Evolutionary conservation across 1,140 invertebrate genomes (phyloP), one percentile per base, ranked within the genome.

Genomic region (Papilio machaon): DNA sequence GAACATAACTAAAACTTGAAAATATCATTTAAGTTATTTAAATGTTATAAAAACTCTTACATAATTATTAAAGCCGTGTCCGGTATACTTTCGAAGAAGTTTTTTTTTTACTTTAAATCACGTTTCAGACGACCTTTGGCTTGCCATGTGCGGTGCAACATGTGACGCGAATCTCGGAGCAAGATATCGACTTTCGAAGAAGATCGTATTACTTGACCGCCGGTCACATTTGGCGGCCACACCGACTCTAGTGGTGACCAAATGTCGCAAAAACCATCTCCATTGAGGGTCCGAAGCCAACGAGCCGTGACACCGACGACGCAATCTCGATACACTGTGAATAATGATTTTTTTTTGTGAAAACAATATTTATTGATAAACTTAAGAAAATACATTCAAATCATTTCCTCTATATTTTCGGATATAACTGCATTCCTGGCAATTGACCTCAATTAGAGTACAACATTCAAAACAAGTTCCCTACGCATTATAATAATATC

Each of bases 141-240:
- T 85, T 85, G 82, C 86, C 89, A 91, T 89, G 85, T 92, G 89
- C 85, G 84, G 76, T 17, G 81, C 80, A 70, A 70, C 91, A 92
- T 91, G 83, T 91, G 90, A 85, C 84, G 81, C 81, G 88, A 94
- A 93, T 94, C 92, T 90, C 90, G 83, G 88, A 86, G 83, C 73
- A 83, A 85, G 81, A 88, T 87, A 88, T 90, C 88, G 83, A 84
- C 87, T 90, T 89, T 88, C 87, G 79, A 80, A 82, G 79, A 81
- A 82, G 85, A 81, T 94, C 90, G 82, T 83, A 82, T 94, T 93
- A 89, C 91, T 87, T 84, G 81, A 83, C 83, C 84, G 89, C 86
- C 81, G 86, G 87, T 82, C 89, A 92, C 91, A 93, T 94, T 93
- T 93, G 91, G 92, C 86, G 87, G 86, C 90, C 91, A 91, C 89